Percentiles rank a stretch among this genome's conserved stretches.
These are phyloP conservation scores for Hypothenemus hampei DNA, from an alignment of 1,140 invertebrate species.

Conservation along the genomic window DNA sequence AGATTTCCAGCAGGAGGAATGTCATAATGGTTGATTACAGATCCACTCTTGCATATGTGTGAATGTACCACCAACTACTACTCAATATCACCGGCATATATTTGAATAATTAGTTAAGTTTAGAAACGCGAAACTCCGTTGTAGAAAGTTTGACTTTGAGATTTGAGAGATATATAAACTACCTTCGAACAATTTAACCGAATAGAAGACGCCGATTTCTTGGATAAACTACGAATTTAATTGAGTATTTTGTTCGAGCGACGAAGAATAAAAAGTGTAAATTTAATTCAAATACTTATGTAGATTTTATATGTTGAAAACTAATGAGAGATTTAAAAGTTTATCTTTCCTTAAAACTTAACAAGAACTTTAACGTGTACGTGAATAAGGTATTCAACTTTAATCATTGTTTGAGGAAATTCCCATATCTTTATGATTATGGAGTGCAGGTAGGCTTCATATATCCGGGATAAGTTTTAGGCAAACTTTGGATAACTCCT, in stretches of 20 bases:
- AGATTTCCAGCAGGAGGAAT: constrained; percentile 11
- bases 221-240: no score
- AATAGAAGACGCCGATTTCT: no score
- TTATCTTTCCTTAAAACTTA: not conserved
- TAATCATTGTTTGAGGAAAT: constrained; percentile 10
- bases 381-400: constrained; percentile 3
- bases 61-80: constrained; percentile 10
- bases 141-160: not conserved
- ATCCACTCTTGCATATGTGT: constrained; percentile 4
- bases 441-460: constrained; percentile 16
- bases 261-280: no score
- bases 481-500: constrained; percentile 15
- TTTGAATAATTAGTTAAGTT: constrained; percentile 19
- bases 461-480: constrained; percentile 15
- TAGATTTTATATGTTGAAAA: no score
- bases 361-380: not conserved
- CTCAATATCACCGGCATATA: constrained; percentile 10
- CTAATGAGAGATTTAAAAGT: constrained; percentile 4
- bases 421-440: constrained; percentile 8
- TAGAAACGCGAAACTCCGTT: not conserved
- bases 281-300: no score
- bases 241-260: no score
- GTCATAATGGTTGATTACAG: constrained; percentile 11
- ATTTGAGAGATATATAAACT: no score
- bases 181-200: no score